Evolutionary conservation across 2,797 vertebrate species (phyloP), one percentile per base, ranked within the genome.

Genomic region (Cyclopterus lumpus): DNA sequence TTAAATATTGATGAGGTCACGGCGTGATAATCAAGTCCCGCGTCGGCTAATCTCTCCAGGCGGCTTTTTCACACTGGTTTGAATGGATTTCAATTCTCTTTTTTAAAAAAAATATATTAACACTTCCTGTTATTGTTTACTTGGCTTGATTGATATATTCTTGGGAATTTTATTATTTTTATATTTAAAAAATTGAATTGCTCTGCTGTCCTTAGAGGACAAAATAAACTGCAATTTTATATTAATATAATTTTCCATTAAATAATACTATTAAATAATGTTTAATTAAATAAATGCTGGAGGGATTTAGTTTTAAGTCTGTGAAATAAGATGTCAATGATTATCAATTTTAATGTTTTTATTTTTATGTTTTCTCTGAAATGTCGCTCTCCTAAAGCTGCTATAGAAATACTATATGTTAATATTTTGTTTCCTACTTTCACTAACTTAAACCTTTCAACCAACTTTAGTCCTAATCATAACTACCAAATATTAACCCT

Each of bases 1-100:
- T 93, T 81, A 94, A 95, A 94, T 86, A 94, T 95, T 94, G 75
- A 95, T 93, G 82, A 86, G 89, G 82, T 88, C 79, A 85, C 85
- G 66, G 77, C 89, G 87, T 91, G 90, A 85, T 92, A 90, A 93
- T 89, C 86, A 67, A 64, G 83, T 83, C 73, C 60, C 73, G 40
- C 69, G 77, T 77, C 74, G 81, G 67, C 73, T 75, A 71, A 85
- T 74, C 77, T 53, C 58, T 83, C 22, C 11, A n/a, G 63, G 67
- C 34, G 74, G 58, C 49, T 36, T 11, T n/a, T 59, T 65, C n/a
- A 63, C 2, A 2, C 36, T n/a, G 58, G 36, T 71, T 44, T 64
- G 4, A 20, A 32, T 22, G 5, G 46, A 51, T 63, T 82, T 70
- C 32, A 22, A 75, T 55, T 55, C 28, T 5, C 36, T 6, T 46